Evolutionary conservation across 2,113 vertebrate genomes (phyloP).

Genomic region (Trachemys scripta): DNA sequence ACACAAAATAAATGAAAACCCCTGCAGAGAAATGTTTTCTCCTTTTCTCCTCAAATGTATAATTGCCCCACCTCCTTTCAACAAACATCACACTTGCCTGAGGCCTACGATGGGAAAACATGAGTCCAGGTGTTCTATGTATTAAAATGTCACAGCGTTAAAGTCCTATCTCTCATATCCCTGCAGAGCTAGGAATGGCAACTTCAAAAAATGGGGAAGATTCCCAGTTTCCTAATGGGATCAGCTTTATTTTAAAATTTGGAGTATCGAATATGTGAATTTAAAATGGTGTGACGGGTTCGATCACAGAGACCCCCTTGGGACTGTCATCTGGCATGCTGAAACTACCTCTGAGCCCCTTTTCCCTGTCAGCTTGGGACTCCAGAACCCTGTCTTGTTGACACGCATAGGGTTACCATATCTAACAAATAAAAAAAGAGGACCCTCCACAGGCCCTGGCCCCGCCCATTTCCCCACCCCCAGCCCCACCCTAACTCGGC

Average conservation of each 20-base stretch:
- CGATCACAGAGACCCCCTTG: too few species aligned
- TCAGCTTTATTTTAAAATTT: background rate
- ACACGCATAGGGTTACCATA: too few species aligned
- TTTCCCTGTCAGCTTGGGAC: too few species aligned
- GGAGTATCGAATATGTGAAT: background rate
- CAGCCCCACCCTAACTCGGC: too few species aligned
- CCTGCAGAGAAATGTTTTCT: accelerated
- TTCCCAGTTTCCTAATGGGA: background rate
- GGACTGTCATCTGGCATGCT: too few species aligned
- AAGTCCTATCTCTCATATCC: accelerated
- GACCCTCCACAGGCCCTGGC: too few species aligned
- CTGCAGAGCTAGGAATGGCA: background rate
- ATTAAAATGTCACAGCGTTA: background rate
- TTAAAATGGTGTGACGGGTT: background rate
- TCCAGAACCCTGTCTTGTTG: too few species aligned
- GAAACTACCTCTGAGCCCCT: too few species aligned
- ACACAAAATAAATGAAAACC: background rate
- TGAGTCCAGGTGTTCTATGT: background rate
- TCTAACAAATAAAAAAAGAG: too few species aligned
- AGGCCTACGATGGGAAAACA: background rate
- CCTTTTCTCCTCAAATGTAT: accelerated
- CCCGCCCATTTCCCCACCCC: too few species aligned
- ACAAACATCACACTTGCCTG: background rate
- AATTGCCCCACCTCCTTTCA: background rate
- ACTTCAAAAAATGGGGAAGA: background rate